phyloP scores from a whole-genome alignment of 2,113 vertebrate species.

The Sorex fumeus region DNA sequence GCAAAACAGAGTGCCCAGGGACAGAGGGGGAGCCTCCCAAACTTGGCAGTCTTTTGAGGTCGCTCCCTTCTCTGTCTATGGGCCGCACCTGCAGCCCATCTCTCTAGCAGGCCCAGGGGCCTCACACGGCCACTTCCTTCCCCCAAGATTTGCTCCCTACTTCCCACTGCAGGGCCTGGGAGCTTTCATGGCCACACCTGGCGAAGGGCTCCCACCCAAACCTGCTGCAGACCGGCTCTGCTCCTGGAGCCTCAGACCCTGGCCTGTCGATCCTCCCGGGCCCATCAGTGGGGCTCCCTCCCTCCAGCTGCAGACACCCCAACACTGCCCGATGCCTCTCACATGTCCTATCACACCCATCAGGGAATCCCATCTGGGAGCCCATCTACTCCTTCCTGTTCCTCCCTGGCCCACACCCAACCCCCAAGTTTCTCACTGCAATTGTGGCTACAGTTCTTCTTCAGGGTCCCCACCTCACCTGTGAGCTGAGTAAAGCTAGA shows the following conservation, averaged over 20 bases:
- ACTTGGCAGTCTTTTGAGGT: background rate
- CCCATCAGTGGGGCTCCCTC: background rate
- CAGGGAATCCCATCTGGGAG: background rate
- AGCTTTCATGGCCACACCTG: accelerated
- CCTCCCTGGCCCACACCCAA: background rate
- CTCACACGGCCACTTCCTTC: background rate
- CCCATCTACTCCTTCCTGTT: background rate
- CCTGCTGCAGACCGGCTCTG: background rate
- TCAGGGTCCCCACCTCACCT: background rate
- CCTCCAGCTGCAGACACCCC: background rate
- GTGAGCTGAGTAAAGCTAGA: background rate
- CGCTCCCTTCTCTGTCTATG: background rate
- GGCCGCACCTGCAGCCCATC: too few relatives aligned
- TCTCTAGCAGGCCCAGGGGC: background rate
- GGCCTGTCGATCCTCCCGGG: too few relatives aligned
- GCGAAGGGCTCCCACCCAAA: accelerated
- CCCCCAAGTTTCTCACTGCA: background rate
- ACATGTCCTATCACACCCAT: accelerated
- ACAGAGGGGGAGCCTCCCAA: background rate
- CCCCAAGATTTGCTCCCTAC: background rate
- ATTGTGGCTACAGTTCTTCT: background rate
- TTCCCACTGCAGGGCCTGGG: too few relatives aligned
- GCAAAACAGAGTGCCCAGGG: background rate
- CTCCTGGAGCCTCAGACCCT: background rate
- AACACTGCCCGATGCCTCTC: background rate